phyloP scores from a whole-genome alignment of 2,113 vertebrate genomes.

The Balaenoptera acutorostrata region DNA sequence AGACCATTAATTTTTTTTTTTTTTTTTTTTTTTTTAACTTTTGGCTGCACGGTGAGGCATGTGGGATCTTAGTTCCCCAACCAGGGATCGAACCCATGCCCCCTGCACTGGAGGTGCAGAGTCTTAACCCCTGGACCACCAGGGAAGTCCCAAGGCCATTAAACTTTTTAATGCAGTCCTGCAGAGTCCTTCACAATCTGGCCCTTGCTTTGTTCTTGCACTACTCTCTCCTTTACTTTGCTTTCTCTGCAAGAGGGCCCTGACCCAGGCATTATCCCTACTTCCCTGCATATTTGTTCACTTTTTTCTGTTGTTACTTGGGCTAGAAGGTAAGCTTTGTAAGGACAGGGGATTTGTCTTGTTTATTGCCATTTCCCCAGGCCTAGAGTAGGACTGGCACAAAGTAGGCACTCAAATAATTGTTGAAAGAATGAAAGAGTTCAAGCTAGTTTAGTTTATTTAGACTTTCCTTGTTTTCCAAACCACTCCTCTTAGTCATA shows the following conservation, averaged over 20 bases:
- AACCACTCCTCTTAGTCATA: not conserved
- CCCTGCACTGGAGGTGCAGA: too few relatives aligned
- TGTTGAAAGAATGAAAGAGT: constrained; percentile 24
- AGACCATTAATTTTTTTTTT: not conserved
- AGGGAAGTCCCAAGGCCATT: not conserved
- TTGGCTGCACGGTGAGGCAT: too few relatives aligned
- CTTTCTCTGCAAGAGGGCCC: not conserved
- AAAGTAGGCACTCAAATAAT: not conserved
- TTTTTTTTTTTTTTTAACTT: too few relatives aligned
- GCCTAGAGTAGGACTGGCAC: not conserved
- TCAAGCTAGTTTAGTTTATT: constrained; percentile 14
- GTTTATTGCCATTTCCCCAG: not conserved
- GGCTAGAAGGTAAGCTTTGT: not conserved
- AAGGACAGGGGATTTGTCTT: not conserved
- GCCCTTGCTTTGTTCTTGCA: not conserved
- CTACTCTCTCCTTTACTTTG: not conserved
- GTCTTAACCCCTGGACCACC: too few relatives aligned
- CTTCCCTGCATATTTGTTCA: not conserved
- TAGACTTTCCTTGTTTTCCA: constrained; percentile 1
- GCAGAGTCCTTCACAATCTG: not conserved
- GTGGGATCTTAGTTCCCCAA: too few relatives aligned
- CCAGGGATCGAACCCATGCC: too few relatives aligned
- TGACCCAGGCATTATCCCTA: not conserved
- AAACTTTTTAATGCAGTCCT: not conserved
- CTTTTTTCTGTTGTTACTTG: not conserved